A percentile compares a stretch with the other conserved stretches of the same genome.
phyloP scores from a whole-genome alignment of 2,797 vertebrate genomes.

The Channa striata region DNA sequence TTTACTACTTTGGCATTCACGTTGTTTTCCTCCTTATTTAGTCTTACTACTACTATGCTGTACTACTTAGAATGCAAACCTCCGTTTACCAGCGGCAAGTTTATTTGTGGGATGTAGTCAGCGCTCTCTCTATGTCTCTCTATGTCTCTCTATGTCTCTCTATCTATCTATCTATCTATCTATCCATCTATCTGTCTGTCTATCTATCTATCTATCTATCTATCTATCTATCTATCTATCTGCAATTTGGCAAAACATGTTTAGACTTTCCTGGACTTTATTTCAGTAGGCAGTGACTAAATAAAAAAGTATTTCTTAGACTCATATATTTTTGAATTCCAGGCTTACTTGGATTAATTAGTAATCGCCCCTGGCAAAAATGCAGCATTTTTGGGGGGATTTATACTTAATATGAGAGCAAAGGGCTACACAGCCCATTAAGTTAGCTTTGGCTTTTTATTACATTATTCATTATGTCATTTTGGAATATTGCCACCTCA shows the following conservation, averaged over 20 bases:
- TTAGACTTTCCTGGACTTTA: conserved; percentile 3
- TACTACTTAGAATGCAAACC: conserved; percentile 1
- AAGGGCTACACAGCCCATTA: background rate
- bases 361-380: background rate
- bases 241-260: conserved; percentile 25
- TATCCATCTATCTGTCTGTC: too few species aligned
- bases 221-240: too few species aligned
- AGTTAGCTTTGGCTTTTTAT: background rate
- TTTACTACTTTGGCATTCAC: conserved; percentile 14
- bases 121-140: conserved; percentile 10
- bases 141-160: too few species aligned
- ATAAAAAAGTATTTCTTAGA: conserved; percentile 9
- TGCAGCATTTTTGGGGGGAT: background rate
- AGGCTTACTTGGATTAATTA: conserved; percentile 7
- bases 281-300: conserved; percentile 14
- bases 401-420: background rate
- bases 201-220: too few species aligned
- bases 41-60: background rate
- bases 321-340: conserved; percentile 3
- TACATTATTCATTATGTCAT: conserved; percentile 23
- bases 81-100: background rate
- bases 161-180: too few species aligned
- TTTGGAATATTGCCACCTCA: conserved; percentile 29
- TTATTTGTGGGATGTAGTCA: conserved; percentile 13
- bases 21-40: conserved; percentile 15